Base-by-base conservation (phyloP, 1,140 invertebrate genomes). In the Cydia splendana region DNA sequence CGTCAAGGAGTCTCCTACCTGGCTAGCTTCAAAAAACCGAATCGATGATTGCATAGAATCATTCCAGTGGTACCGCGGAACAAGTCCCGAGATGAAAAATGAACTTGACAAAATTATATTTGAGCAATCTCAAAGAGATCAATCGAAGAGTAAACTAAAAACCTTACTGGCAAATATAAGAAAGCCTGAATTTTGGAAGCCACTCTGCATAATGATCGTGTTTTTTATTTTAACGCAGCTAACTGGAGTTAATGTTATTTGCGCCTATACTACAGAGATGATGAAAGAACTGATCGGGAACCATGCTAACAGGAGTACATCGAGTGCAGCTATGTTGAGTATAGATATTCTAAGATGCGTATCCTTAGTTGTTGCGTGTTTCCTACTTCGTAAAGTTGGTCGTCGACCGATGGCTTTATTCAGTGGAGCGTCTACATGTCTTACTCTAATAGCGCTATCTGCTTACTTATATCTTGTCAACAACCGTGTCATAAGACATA, bases 1-100 rank as follows among this genome's bases (percentile, higher is more conserved):
- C 62, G 93, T 95, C 12, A 96, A 96, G 0, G 97, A 97, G 90
- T 96, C 96, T 53, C 96, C 96, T 1, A 92, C 95, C 1, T 97
- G 96, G 96, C 86, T 96, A 48, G 93, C 95, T 0, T 93, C 94
- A 15, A 94, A 94, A 77, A 94, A 94, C 53, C 82, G 91, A 80
- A 88, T 93, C 0, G 90, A 94, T 30, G 87, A 94, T 62, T 95
- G 95, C 2, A 82, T 93, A 15, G 79, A 87, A 34, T 89, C 94
- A 0, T 95, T 94, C 76, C 80, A 91, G 75, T 94, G 93, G 94
- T 92, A 94, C 62, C 88, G 95, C 84, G 94, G 94, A 65, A 85
- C 81, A 3, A 91, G 88, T 76, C 74, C 78, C 6, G 87, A 89
- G 42, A 92, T 94, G 77, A 88, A 91, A 77, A 85, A 80, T 2